A percentile compares a stretch with the other conserved stretches of the same genome.
Evolutionary conservation across 2,797 vertebrate genomes (phyloP).

Genomic region (Gymnodraco acuticeps): DNA sequence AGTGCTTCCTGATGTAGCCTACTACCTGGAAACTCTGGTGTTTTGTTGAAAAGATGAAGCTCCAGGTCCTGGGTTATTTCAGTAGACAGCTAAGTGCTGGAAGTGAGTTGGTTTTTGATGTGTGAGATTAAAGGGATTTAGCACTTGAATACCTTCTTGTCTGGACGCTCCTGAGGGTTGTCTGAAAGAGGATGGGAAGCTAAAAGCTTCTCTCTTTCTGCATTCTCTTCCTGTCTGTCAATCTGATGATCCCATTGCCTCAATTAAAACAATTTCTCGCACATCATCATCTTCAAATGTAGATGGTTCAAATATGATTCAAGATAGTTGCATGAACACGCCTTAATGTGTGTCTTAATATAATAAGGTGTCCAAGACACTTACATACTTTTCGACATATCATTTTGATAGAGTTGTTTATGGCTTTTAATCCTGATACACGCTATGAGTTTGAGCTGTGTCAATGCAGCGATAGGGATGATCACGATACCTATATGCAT

Average conservation of each 20-base stretch:
- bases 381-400: neutral
- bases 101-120: slow-evolving; percentile 77
- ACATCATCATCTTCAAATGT: slow-evolving; percentile 42
- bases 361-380: too few species aligned
- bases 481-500: slow-evolving; percentile 20
- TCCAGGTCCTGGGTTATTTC: slow-evolving; percentile 52
- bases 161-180: slow-evolving; percentile 68
- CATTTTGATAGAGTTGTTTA: neutral
- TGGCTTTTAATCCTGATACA: neutral
- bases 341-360: neutral
- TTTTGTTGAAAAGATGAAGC: slow-evolving; percentile 52
- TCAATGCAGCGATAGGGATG: slow-evolving; percentile 5
- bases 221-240: slow-evolving; percentile 42
- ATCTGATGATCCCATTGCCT: slow-evolving; percentile 37
- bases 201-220: slow-evolving; percentile 64
- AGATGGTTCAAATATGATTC: slow-evolving; percentile 1
- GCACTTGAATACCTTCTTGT: slow-evolving; percentile 70
- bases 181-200: slow-evolving; percentile 65
- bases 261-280: slow-evolving; percentile 56
- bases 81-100: slow-evolving; percentile 65
- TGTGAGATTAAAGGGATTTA: slow-evolving; percentile 82
- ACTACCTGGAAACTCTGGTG: slow-evolving; percentile 24
- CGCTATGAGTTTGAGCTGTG: neutral
- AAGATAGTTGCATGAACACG: neutral
- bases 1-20: slow-evolving; percentile 15